These are phyloP conservation scores for Pantala flavescens DNA, from an alignment of 1,140 invertebrate species.

Conservation along the genomic window DNA sequence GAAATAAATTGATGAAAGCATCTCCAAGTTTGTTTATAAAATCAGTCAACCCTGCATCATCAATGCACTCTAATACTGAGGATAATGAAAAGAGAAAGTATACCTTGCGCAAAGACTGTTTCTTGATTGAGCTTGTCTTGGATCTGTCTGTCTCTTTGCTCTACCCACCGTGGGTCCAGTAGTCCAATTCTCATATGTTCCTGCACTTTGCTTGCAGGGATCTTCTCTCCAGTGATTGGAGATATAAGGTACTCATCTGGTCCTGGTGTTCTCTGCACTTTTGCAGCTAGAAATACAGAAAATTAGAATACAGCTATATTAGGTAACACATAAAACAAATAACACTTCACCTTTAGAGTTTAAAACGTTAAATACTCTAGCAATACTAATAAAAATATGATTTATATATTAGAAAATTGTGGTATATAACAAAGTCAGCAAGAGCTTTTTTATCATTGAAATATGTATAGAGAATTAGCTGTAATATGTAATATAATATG, in stretches of 20 bases:
- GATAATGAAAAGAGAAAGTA: conserved; percentile 14
- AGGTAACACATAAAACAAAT: conserved; percentile 18
- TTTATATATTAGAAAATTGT: too few relatives aligned
- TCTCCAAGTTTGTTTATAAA: too few relatives aligned
- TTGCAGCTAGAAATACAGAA: conserved; percentile 33
- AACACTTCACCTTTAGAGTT: neutral
- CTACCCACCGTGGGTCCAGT: conserved; percentile 95
- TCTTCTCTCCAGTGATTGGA: conserved; percentile 94
- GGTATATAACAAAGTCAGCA: too few relatives aligned
- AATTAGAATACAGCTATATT: conserved; percentile 20
- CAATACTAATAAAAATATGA: too few relatives aligned
- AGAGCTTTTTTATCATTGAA: too few relatives aligned
- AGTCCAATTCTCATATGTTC: conserved; percentile 97
- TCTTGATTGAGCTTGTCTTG: conserved; percentile 75
- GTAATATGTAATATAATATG: too few relatives aligned
- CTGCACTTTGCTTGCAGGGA: conserved; percentile 91
- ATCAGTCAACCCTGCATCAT: too few relatives aligned
- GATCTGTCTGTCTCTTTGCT: conserved; percentile 83
- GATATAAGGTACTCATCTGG: conserved; percentile 92
- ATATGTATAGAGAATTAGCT: too few relatives aligned
- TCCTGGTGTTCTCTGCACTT: conserved; percentile 43
- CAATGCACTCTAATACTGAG: too few relatives aligned
- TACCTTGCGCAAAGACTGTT: conserved; percentile 70
- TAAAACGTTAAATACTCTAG: too few relatives aligned
- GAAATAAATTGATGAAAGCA: too few relatives aligned